Conservation (phyloP, 1,140 invertebrate genomes). For the Drosophila hydei region DNA sequence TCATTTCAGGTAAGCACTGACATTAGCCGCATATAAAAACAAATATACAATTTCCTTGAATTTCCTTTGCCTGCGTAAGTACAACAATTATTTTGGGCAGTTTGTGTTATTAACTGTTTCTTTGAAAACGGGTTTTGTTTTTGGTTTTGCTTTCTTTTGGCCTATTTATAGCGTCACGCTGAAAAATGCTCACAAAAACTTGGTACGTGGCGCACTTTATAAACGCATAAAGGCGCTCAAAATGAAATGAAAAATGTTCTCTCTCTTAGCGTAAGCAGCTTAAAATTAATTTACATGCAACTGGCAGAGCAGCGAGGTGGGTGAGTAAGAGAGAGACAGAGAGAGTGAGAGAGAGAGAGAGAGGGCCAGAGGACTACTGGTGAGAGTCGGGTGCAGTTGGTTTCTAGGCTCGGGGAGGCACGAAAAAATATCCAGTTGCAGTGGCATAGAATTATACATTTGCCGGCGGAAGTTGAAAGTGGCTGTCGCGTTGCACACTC, state of each 20-base stretch:
- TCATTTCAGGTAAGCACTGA: constrained; percentile 65
- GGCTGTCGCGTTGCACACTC: constrained; percentile 54
- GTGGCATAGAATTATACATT: constrained; percentile 76
- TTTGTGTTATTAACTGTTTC: background rate
- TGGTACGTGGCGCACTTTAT: constrained; percentile 15
- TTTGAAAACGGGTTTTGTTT: constrained; percentile 1
- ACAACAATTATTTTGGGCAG: constrained; percentile 16
- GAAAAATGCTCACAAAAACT: constrained; percentile 19
- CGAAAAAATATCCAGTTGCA: constrained; percentile 52
- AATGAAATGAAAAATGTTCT: constrained; percentile 69
- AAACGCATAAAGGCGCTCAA: constrained; percentile 34
- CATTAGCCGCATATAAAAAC: background rate
- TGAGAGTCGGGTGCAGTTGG: background rate
- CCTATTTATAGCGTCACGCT: background rate
- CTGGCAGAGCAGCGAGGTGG: constrained; percentile 3
- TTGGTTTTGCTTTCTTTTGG: background rate
- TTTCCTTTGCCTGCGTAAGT: constrained; percentile 39
- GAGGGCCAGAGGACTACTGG: background rate
- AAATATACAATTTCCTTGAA: background rate
- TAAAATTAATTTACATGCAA: constrained; percentile 75
- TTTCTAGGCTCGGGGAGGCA: constrained; percentile 9
- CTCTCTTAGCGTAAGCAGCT: constrained; percentile 72
- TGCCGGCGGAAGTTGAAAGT: constrained; percentile 79
- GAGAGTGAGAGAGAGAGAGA: background rate
- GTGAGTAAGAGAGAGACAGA: background rate